Evolutionary conservation across 2,113 vertebrate genomes (phyloP).

Genomic region (Esox niger): DNA sequence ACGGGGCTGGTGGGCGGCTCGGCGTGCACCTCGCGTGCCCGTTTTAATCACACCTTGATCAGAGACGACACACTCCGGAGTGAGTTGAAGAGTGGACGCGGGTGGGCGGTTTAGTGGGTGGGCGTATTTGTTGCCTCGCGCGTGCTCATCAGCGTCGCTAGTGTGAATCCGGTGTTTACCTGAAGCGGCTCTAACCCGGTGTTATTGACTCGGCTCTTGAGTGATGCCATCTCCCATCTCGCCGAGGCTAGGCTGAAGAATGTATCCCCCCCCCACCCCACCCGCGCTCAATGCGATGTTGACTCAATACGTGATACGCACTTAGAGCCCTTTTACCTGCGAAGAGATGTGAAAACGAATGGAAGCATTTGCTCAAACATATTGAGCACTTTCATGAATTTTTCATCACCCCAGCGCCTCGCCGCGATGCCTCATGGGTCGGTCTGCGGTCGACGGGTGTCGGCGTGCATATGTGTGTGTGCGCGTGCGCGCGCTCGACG

Average conservation of each 20-base stretch:
- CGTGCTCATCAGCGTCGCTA: slow-evolving; percentile 3
- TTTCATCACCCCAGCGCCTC: slow-evolving; percentile 54
- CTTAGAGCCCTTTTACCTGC: slow-evolving; percentile 21
- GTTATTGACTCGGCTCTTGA: slow-evolving; percentile 24
- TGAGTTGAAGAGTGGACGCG: too few species aligned
- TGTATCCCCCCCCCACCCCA: too few species aligned
- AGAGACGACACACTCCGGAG: slow-evolving; percentile 20
- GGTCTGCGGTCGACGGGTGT: not conserved
- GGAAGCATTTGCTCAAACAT: slow-evolving; percentile 57
- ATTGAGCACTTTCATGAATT: slow-evolving; percentile 59
- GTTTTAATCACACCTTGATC: slow-evolving; percentile 58
- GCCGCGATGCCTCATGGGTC: slow-evolving; percentile 1
- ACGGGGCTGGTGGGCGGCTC: slow-evolving; percentile 56
- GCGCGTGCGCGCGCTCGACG: too few species aligned
- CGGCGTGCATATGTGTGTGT: not conserved
- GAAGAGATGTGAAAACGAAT: slow-evolving; percentile 31
- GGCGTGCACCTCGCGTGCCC: slow-evolving; percentile 32
- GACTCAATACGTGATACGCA: slow-evolving; percentile 25
- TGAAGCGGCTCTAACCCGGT: slow-evolving; percentile 1
- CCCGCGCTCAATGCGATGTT: not conserved
- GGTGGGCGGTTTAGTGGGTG: not conserved
- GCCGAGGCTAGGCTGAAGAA: too few species aligned
- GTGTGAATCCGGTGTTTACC: slow-evolving; percentile 27
- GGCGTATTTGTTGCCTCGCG: not conserved
- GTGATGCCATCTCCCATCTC: too few species aligned